A percentile compares a stretch with the other conserved stretches of the same genome.
Conservation (phyloP, 1,140 invertebrate genomes). For the Ridgeia piscesae region DNA sequence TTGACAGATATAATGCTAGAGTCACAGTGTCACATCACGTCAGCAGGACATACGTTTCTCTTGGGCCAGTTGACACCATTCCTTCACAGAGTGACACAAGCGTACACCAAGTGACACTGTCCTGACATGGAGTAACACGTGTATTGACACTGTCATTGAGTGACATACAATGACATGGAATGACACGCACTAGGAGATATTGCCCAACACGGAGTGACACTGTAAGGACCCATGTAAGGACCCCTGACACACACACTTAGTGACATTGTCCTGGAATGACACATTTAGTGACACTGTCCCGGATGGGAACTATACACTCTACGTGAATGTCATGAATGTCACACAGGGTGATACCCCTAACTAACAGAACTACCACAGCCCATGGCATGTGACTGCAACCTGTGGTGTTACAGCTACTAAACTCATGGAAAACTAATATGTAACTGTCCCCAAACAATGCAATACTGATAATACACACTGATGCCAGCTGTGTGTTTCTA, state of each 20-base stretch:
- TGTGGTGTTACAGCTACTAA: neutral
- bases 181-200: too few relatives aligned
- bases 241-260: neutral
- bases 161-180: neutral
- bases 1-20: too few relatives aligned
- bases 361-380: neutral
- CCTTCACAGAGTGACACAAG: too few relatives aligned
- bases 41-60: neutral
- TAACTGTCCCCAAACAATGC: neutral
- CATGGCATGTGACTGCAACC: neutral
- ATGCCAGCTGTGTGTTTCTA: neutral
- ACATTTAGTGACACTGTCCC: neutral
- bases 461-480: neutral
- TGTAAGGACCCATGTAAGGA: too few relatives aligned
- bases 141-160: neutral
- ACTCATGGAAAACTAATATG: neutral
- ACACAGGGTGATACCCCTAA: neutral
- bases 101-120: too few relatives aligned
- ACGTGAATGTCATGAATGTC: too few relatives aligned
- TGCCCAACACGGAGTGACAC: too few relatives aligned
- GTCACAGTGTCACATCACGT: too few relatives aligned
- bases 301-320: too few relatives aligned
- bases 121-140: too few relatives aligned
- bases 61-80: too few relatives aligned
- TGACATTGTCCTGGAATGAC: neutral